phyloP scores from a whole-genome alignment of 2,113 vertebrate genomes.

The Capricornis sumatraensis region DNA sequence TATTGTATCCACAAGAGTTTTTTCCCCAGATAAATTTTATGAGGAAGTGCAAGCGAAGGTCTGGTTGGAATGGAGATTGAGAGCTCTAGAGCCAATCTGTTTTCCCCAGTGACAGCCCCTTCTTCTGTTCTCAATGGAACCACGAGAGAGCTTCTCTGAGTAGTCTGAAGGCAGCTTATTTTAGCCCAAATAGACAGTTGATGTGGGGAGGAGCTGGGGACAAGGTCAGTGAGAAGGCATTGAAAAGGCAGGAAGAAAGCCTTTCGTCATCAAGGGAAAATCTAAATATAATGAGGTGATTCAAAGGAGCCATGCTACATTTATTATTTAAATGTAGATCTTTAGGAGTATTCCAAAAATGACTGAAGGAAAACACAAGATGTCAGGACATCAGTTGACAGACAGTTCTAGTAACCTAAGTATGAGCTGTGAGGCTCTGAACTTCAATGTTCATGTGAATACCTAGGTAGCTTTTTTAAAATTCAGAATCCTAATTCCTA shows the following conservation, averaged over 20 bases:
- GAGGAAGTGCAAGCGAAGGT: not conserved
- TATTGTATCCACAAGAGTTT: not conserved
- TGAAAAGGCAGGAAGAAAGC: not conserved
- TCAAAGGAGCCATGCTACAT: not conserved
- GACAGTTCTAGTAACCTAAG: not conserved
- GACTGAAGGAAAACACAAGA: not conserved
- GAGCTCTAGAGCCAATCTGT: not conserved
- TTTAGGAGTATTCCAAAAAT: not conserved
- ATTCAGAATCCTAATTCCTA: not conserved
- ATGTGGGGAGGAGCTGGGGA: not conserved
- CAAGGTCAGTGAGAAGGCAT: not conserved
- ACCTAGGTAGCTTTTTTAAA: not conserved
- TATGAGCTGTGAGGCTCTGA: not conserved
- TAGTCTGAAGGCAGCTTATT: not conserved
- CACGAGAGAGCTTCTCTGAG: not conserved
- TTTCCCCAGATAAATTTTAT: not conserved
- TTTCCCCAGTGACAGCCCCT: not conserved
- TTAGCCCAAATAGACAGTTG: not conserved
- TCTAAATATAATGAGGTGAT: not conserved
- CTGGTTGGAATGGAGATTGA: not conserved
- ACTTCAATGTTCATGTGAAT: not conserved
- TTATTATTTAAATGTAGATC: not conserved
- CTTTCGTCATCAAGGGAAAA: not conserved
- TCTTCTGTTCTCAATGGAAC: accelerated
- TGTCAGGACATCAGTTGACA: not conserved